Evolutionary conservation across 2,888 invertebrate genomes (phyloP).

Genomic region (Pachliopta kotzebuea): DNA sequence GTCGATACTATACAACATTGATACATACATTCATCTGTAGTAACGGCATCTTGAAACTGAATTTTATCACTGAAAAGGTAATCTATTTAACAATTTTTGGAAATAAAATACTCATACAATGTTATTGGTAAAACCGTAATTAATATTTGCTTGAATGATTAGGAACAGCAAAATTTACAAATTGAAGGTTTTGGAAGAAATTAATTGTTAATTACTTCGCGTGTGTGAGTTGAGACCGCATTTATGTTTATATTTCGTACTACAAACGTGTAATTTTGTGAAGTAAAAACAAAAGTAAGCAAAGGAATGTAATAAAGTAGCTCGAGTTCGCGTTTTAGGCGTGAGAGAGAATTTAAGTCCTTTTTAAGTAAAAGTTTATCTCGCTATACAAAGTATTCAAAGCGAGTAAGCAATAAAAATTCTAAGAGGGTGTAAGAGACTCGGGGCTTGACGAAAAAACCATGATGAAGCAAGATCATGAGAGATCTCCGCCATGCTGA

Average conservation of each 20-base stretch:
- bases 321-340: conserved; percentile 65
- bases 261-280: conserved; percentile 55
- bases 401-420: conserved; percentile 65
- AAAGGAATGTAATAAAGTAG: conserved; percentile 63
- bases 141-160: no score
- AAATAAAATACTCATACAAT: no score
- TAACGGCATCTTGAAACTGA: conserved; percentile 22
- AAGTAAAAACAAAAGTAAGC: conserved; percentile 65
- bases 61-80: conserved; percentile 20
- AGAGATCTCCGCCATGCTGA: conserved; percentile 58
- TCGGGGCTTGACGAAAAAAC: conserved; percentile 64
- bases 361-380: conserved; percentile 62
- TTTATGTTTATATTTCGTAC: conserved; percentile 10
- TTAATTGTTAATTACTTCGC: background rate
- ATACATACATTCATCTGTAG: conserved; percentile 31
- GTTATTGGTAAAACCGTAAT: no score
- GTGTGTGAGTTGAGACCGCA: background rate
- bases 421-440: conserved; percentile 53
- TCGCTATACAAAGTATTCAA: conserved; percentile 60
- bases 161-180: no score
- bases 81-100: conserved; percentile 9
- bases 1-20: conserved; percentile 47
- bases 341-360: conserved; percentile 67
- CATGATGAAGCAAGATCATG: conserved; percentile 74
- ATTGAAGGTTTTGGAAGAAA: background rate